These are phyloP conservation scores for Hydra vulgaris DNA, from an alignment of 30 jellyfish, hydroid and myxozoan genomes.

Conservation along the genomic window DNA sequence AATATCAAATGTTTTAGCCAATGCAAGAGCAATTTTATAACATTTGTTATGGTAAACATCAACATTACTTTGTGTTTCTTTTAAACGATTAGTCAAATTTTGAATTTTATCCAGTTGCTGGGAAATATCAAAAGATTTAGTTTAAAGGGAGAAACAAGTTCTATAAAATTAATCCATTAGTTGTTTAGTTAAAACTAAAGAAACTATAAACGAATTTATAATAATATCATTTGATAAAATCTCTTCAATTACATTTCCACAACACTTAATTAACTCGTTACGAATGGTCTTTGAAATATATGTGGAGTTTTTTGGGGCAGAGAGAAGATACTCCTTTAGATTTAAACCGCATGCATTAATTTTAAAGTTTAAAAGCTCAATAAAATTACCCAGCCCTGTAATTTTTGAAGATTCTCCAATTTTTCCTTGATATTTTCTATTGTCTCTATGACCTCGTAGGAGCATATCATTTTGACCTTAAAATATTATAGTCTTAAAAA, in stretches of 20 bases:
- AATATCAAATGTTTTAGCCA: background rate
- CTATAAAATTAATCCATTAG: background rate
- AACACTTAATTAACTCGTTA: constrained; percentile 16
- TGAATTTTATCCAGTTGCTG: background rate
- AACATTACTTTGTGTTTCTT: background rate
- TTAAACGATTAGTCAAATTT: background rate
- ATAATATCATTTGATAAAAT: constrained; percentile 2
- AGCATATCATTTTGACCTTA: constrained; percentile 36
- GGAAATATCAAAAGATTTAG: constrained; percentile 6
- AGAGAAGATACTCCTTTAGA: constrained; percentile 20
- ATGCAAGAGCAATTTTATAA: background rate
- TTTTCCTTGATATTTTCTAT: background rate
- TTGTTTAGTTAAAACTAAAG: background rate
- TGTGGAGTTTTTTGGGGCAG: constrained; percentile 43
- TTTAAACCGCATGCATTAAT: constrained; percentile 34
- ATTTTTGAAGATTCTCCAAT: background rate
- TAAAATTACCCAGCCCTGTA: constrained; percentile 35
- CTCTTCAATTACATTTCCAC: constrained; percentile 28
- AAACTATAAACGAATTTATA: background rate
- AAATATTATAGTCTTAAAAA: constrained; percentile 32
- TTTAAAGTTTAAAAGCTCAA: constrained; percentile 38
- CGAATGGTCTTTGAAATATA: constrained; percentile 52
- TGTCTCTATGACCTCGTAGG: constrained; percentile 23
- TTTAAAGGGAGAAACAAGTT: background rate
- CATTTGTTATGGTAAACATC: background rate